phyloP scores from a whole-genome alignment of 1,140 invertebrate species.

The Apocrypta bakeri region DNA sequence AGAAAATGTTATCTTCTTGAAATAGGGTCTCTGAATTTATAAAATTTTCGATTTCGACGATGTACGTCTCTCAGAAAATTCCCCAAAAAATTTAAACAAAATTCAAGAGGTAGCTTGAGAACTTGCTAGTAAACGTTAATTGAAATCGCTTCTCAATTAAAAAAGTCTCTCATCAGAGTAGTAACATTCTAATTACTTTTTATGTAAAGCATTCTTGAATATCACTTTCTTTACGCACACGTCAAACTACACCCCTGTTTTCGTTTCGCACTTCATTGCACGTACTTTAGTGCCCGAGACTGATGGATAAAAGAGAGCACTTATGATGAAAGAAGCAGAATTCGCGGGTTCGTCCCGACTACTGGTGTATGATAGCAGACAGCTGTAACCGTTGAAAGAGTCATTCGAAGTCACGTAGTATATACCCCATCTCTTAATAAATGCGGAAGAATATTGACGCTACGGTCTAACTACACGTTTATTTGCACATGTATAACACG shows the following conservation, averaged over 20 bases:
- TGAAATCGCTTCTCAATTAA: neutral
- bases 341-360: neutral
- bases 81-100: too few species aligned
- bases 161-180: neutral
- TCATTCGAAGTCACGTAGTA: neutral
- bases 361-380: neutral
- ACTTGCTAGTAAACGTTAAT: too few species aligned
- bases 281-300: neutral
- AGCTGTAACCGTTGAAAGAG: neutral
- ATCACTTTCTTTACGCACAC: neutral
- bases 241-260: neutral
- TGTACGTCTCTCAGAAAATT: too few species aligned
- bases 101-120: too few species aligned
- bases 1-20: too few species aligned
- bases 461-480: neutral
- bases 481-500: neutral
- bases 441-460: neutral
- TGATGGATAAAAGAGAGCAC: slow-evolving; percentile 8
- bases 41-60: too few species aligned
- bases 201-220: neutral
- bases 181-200: slow-evolving; percentile 3
- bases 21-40: too few species aligned
- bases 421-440: neutral
- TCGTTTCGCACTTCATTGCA: slow-evolving; percentile 25
- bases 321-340: slow-evolving; percentile 10